phyloP scores from a whole-genome alignment of 2,797 vertebrate species.

The Alca torda region DNA sequence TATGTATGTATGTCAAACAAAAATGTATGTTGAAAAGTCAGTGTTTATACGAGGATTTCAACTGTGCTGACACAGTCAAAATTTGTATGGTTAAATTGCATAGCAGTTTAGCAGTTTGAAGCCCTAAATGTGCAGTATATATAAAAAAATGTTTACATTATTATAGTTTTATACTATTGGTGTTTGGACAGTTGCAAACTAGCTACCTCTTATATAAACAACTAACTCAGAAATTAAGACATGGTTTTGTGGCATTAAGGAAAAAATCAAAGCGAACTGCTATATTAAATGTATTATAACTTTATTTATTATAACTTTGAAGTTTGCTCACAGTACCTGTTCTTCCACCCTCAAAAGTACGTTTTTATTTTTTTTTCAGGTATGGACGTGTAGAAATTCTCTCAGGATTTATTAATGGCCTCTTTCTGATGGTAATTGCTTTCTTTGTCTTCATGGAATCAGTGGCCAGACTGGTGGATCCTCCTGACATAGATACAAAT shows the following conservation, averaged over 20 bases:
- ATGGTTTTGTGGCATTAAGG: background rate
- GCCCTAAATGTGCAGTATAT: background rate
- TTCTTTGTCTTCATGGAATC: constrained; percentile 98
- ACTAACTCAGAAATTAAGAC: background rate
- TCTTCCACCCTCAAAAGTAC: background rate
- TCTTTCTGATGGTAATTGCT: constrained; percentile 97
- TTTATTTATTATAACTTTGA: background rate
- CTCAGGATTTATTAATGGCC: constrained; percentile 97
- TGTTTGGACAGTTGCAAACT: background rate
- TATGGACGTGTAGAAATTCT: constrained; percentile 97
- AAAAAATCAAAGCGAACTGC: background rate
- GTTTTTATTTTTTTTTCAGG: constrained; percentile 77
- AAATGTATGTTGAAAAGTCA: background rate
- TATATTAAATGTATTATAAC: background rate
- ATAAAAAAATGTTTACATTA: background rate
- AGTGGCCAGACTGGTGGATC: constrained; percentile 91
- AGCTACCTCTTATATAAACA: background rate
- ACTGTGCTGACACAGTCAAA: background rate
- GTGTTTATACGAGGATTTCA: background rate
- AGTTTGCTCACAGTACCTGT: background rate
- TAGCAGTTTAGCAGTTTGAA: background rate
- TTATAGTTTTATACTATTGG: background rate
- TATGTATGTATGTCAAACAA: background rate
- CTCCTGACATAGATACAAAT: constrained; percentile 96
- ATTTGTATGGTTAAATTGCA: background rate